A percentile compares a stretch with the other conserved stretches of the same genome.
These are phyloP conservation scores for Metalampra italica DNA, from an alignment of 2,888 invertebrate genomes.

Conservation along the genomic window DNA sequence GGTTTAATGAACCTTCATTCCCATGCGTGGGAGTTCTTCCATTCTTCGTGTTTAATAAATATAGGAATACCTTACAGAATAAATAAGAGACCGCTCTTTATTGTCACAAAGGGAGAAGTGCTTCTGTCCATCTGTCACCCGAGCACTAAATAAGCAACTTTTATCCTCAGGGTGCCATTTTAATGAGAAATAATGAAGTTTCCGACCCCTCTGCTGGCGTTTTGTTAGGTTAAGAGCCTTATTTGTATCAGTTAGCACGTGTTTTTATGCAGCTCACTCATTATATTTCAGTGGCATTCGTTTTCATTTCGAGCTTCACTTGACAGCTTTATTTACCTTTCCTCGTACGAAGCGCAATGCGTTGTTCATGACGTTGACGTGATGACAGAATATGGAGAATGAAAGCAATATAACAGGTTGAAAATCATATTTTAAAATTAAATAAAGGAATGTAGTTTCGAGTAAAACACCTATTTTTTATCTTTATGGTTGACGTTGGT, in stretches of 20 bases:
- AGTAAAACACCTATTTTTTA: too few species aligned
- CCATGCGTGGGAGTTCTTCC: too few species aligned
- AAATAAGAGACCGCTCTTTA: not conserved
- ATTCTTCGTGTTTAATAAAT: not conserved
- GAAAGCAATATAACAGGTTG: not conserved
- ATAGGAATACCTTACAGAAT: not conserved
- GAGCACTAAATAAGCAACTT: slow-evolving; percentile 67
- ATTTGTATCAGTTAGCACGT: slow-evolving; percentile 71
- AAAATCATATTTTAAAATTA: too few species aligned
- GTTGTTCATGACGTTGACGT: not conserved
- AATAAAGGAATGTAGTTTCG: too few species aligned
- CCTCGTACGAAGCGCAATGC: slow-evolving; percentile 2
- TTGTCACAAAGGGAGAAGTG: slow-evolving; percentile 35
- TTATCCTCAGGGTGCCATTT: slow-evolving; percentile 61
- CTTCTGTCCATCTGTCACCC: slow-evolving; percentile 66
- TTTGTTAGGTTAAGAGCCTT: slow-evolving; percentile 68
- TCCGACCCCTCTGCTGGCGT: slow-evolving; percentile 51
- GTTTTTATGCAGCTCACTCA: slow-evolving; percentile 45
- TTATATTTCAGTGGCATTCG: slow-evolving; percentile 20
- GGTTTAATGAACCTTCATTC: too few species aligned
- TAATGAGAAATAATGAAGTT: slow-evolving; percentile 75
- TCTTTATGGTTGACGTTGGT: too few species aligned
- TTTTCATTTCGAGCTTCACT: slow-evolving; percentile 12
- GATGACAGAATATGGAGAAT: not conserved
- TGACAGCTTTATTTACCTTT: slow-evolving; percentile 8